phyloP scores from a whole-genome alignment of 2,888 invertebrate species.

The Pimpla rufipes region DNA sequence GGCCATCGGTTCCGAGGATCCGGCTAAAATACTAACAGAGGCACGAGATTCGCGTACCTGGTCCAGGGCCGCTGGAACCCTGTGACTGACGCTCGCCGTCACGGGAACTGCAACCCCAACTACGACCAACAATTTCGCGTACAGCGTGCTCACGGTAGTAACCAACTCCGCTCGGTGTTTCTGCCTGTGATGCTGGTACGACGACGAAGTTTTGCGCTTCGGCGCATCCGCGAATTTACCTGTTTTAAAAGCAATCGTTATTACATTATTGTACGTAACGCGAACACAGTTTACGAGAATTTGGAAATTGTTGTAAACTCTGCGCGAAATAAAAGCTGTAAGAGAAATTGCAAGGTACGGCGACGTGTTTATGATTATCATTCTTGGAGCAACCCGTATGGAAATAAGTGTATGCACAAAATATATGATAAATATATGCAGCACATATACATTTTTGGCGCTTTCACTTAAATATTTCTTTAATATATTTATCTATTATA shows the following conservation, averaged over 20 bases:
- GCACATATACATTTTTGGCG: too few relatives aligned
- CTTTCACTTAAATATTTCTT: too few relatives aligned
- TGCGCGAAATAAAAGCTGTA: too few relatives aligned
- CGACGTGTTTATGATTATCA: too few relatives aligned
- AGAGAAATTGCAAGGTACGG: too few relatives aligned
- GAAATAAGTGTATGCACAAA: too few relatives aligned
- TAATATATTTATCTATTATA: too few relatives aligned
- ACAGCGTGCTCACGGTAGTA: slow-evolving; percentile 87
- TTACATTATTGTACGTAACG: neutral
- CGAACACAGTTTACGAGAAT: neutral
- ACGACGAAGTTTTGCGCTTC: slow-evolving; percentile 51
- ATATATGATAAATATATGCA: too few relatives aligned
- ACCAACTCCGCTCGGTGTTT: slow-evolving; percentile 78
- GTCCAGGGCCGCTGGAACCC: slow-evolving; percentile 91
- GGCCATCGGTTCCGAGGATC: slow-evolving; percentile 43
- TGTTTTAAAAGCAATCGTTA: neutral
- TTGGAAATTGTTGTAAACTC: neutral
- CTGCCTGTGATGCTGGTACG: slow-evolving; percentile 66
- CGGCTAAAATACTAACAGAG: slow-evolving; percentile 32
- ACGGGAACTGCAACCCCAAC: slow-evolving; percentile 92
- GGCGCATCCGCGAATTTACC: slow-evolving; percentile 48
- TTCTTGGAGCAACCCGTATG: too few relatives aligned
- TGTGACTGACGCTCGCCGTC: slow-evolving; percentile 93
- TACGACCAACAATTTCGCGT: slow-evolving; percentile 94
- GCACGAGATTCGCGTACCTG: slow-evolving; percentile 85